Evolutionary conservation across 2,797 vertebrate species (phyloP).

Genomic region (Cyprinella venusta): DNA sequence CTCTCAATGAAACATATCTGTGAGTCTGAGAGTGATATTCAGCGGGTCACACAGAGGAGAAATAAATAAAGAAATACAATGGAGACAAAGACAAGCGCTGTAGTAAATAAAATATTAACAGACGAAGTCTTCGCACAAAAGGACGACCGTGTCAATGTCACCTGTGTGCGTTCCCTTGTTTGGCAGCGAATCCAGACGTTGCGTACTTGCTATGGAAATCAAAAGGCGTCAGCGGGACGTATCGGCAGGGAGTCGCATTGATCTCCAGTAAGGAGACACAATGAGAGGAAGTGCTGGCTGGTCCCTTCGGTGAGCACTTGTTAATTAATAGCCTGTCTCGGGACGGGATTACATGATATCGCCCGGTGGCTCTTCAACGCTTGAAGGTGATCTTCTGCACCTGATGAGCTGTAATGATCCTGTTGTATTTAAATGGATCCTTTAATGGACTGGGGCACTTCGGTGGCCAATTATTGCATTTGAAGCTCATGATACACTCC

Average conservation of each 20-base stretch:
- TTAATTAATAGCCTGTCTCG: slow-evolving; percentile 78
- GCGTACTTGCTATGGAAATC: slow-evolving; percentile 24
- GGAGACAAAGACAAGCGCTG: not conserved
- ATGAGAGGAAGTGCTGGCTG: slow-evolving; percentile 64
- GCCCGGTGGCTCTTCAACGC: slow-evolving; percentile 58
- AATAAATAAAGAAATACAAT: slow-evolving; percentile 12
- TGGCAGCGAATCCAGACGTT: slow-evolving; percentile 18
- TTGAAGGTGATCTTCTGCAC: slow-evolving; percentile 64
- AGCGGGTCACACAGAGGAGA: not conserved
- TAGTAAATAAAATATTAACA: slow-evolving; percentile 26
- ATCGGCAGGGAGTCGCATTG: slow-evolving; percentile 72
- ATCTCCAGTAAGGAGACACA: slow-evolving; percentile 75
- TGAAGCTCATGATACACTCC: not conserved
- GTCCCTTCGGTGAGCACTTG: slow-evolving; percentile 68
- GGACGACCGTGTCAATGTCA: slow-evolving; percentile 19
- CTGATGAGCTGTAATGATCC: slow-evolving; percentile 59
- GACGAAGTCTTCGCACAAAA: slow-evolving; percentile 1
- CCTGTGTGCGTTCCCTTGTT: not conserved
- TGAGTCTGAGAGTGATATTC: not conserved
- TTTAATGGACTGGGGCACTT: slow-evolving; percentile 51
- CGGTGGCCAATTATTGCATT: slow-evolving; percentile 7
- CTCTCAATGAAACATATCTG: slow-evolving; percentile 6
- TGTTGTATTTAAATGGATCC: slow-evolving; percentile 57
- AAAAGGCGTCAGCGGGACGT: slow-evolving; percentile 70
- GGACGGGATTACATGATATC: slow-evolving; percentile 68